Evolutionary conservation across 2,113 vertebrate genomes (phyloP).

Genomic region (Penelope pileata): DNA sequence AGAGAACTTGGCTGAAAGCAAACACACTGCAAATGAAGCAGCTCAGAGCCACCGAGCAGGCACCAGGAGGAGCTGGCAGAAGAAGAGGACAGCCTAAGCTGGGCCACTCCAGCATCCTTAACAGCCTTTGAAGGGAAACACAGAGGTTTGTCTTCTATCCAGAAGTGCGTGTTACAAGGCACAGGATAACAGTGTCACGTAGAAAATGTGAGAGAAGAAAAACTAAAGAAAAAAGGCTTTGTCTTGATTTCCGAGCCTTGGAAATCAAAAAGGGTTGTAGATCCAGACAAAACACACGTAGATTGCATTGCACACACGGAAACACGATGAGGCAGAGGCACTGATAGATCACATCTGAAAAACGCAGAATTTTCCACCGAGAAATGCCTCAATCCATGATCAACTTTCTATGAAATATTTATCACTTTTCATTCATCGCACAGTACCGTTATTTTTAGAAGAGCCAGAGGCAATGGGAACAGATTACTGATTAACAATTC

Average conservation of each 20-base stretch:
- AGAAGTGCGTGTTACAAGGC: background rate
- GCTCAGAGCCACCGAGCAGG: background rate
- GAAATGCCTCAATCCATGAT: background rate
- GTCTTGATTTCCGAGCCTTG: background rate
- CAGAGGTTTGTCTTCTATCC: background rate
- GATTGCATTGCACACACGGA: background rate
- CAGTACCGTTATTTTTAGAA: background rate
- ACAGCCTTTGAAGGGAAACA: background rate
- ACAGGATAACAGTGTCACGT: rapidly evolving
- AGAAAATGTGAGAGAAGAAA: background rate
- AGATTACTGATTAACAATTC: background rate
- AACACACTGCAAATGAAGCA: rapidly evolving
- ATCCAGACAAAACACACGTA: background rate
- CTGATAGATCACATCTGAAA: background rate
- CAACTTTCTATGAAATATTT: background rate
- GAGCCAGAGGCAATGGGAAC: background rate
- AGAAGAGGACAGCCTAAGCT: rapidly evolving
- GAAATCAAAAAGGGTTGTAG: too few species aligned
- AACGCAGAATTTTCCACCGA: rapidly evolving
- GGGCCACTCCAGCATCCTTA: background rate
- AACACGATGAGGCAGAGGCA: background rate
- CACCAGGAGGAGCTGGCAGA: background rate
- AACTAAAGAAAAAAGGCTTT: background rate
- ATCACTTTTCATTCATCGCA: background rate
- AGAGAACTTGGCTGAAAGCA: background rate